Base-by-base conservation (phyloP, 2,113 vertebrate species). In the Jacana jacana region DNA sequence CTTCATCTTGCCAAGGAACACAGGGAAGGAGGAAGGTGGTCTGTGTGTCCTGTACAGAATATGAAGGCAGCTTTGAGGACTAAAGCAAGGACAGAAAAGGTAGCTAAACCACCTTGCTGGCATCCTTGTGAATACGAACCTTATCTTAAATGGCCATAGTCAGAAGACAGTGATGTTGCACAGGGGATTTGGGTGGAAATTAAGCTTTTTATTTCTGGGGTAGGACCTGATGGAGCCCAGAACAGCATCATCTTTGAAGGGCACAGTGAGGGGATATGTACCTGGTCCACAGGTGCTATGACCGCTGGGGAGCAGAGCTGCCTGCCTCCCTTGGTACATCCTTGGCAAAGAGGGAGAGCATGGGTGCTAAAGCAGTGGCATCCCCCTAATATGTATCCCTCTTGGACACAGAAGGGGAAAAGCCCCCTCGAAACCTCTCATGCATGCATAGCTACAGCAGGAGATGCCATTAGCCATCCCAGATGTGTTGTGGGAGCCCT, bases 251-350 rank as follows among this genome's bases (percentile, higher is more conserved):
- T 27, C 15, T 72, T 76, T 77, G 54, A 58, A 77, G 18, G 61
- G 40, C 9, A 24, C 16, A 12, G 49, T n/a, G n/a, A 49, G 22
- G 4, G 5, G 8, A 28, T 44, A 15, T 0, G 0, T 42, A 33
- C 11, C 30, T 16, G 25, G 7, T 42, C 40, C 4, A 2, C 51
- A 19, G n/a, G 8, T 46, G 12, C 44, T 66, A 9, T 77, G 18
- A 52, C 70, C 4, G 0, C 25, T n/a, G 22, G 37, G 51, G 39
- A 76, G 20, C 18, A 46, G 39, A 60, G 18, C 33, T 88, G 10
- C 28, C 61, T 84, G 1, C 37, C 37, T 87, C 15, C 31, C 14
- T 31, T 1, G 0, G 25, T n/a, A 8, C 23, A 40, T 42, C 22
- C 25, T 28, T 54, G 6, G 33, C 33, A 35, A 48, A 54, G 20